A percentile compares a stretch with the other conserved stretches of the same genome.
phyloP scores from a whole-genome alignment of 2,113 vertebrate genomes.

The Sarotherodon lohbergeri region DNA sequence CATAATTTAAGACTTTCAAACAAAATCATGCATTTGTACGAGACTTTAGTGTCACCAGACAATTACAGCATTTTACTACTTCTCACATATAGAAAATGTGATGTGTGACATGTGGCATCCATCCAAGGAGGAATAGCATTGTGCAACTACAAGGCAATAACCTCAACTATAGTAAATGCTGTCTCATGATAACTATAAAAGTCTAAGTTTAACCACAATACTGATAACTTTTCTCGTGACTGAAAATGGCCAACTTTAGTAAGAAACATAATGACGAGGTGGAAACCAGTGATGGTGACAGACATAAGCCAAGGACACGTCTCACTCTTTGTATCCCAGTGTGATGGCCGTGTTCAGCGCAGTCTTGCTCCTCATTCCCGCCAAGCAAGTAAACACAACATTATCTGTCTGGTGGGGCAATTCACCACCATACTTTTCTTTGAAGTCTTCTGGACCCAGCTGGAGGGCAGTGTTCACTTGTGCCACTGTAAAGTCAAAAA shows the following conservation, averaged over 20 bases:
- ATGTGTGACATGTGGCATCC: background rate
- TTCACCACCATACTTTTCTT: conserved; percentile 77
- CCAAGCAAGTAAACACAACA: conserved; percentile 86
- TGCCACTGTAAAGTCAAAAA: conserved; percentile 69
- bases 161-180: background rate
- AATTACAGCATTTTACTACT: background rate
- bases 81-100: background rate
- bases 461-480: conserved; percentile 82
- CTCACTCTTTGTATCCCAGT: conserved; percentile 86
- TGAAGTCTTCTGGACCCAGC: conserved; percentile 78
- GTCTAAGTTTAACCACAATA: background rate
- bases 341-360: conserved; percentile 75
- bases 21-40: background rate
- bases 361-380: conserved; percentile 82
- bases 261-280: background rate
- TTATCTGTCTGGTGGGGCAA: conserved; percentile 79
- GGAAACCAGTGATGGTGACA: background rate
- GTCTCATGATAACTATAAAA: background rate
- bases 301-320: background rate
- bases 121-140: background rate
- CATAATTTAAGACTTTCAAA: background rate
- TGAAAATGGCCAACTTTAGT: background rate
- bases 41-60: background rate
- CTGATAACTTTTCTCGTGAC: background rate
- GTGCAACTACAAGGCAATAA: background rate